A percentile compares a stretch with the other conserved stretches of the same genome.
These are phyloP conservation scores for Clivina fossor DNA, from an alignment of 2,888 invertebrate species.

Conservation along the genomic window DNA sequence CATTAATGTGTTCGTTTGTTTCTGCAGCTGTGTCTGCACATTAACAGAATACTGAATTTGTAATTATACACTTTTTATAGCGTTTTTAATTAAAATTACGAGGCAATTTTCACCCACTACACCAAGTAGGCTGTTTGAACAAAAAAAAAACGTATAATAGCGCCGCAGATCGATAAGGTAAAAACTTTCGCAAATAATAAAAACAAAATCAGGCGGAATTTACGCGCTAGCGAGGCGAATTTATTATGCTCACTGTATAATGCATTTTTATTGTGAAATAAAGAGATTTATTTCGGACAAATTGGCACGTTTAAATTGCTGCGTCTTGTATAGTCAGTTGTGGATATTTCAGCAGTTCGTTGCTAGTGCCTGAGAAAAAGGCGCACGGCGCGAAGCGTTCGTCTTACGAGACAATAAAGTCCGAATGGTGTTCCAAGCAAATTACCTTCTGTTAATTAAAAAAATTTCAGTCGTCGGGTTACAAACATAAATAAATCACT, in stretches of 20 bases:
- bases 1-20: constrained; percentile 31
- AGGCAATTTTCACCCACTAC: constrained; percentile 21
- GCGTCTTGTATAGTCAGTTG: too few relatives aligned
- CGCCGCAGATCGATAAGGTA: constrained; percentile 17
- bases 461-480: constrained; percentile 43
- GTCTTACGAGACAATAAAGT: constrained; percentile 22
- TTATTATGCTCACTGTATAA: neutral
- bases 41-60: constrained; percentile 33
- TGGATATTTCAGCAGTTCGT: too few relatives aligned
- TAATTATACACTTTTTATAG: constrained; percentile 30
- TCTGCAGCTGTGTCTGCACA: constrained; percentile 30
- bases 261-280: constrained; percentile 24
- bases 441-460: constrained; percentile 48
- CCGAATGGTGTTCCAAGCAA: constrained; percentile 32
- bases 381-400: too few relatives aligned
- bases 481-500: constrained; percentile 28
- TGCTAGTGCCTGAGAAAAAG: too few relatives aligned
- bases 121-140: too few relatives aligned
- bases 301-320: constrained; percentile 12
- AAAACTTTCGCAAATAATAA: constrained; percentile 19
- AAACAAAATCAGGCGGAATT: constrained; percentile 9
- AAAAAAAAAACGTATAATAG: too few relatives aligned
- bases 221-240: too few relatives aligned
- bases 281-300: constrained; percentile 20
- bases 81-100: constrained; percentile 28